These are phyloP conservation scores for Macrochelys suwanniensis DNA, from an alignment of 2,797 vertebrate genomes.

Conservation along the genomic window DNA sequence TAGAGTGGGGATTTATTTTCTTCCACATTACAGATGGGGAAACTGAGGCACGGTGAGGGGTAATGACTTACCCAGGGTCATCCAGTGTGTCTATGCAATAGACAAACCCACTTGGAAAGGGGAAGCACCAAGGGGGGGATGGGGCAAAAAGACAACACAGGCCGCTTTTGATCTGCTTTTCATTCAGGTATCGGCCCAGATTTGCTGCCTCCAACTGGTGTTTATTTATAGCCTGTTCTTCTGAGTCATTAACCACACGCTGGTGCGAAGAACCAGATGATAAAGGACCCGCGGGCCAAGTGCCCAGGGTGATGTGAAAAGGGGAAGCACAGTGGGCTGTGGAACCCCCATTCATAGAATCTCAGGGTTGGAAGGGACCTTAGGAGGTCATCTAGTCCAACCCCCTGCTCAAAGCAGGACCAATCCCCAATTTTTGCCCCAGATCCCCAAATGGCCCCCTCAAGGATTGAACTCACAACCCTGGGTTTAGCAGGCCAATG, in stretches of 20 bases:
- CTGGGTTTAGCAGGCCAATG: no score
- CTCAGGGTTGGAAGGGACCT: no score
- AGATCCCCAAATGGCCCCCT: no score
- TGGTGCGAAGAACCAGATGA: no score
- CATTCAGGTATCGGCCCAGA: not conserved
- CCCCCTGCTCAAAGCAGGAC: no score
- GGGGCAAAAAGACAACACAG: not conserved
- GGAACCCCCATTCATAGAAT: no score
- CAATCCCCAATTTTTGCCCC: no score
- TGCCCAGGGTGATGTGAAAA: not conserved
- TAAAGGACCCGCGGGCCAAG: no score
- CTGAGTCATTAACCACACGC: not conserved
- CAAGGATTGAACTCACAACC: no score
- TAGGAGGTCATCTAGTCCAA: no score
- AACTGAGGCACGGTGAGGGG: not conserved
- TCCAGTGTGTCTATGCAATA: not conserved
- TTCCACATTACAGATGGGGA: no score
- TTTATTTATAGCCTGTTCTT: not conserved
- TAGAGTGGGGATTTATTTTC: no score
- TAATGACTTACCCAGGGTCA: not conserved
- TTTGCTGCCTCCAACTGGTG: not conserved
- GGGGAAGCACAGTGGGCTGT: not conserved
- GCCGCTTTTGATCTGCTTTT: not conserved
- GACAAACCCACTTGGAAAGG: not conserved
- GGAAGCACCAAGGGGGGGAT: rapidly evolving